A percentile compares a stretch with the other conserved stretches of the same genome.
Conservation (phyloP, 1,140 invertebrate species). For the Tetranychus urticae region DNA sequence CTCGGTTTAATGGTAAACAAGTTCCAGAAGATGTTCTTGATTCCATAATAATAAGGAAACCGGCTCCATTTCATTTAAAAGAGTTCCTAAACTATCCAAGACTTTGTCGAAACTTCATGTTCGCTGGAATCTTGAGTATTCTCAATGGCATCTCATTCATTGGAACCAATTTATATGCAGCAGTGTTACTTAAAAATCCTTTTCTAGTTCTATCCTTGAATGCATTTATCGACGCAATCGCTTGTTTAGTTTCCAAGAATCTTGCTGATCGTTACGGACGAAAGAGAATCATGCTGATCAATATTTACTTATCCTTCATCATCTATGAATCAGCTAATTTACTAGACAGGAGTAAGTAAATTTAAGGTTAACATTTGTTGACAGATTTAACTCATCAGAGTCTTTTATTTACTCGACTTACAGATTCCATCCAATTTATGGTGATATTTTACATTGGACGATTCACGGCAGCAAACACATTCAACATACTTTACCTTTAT, state of each 20-base stretch:
- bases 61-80: not conserved
- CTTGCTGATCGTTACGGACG: constrained; percentile 5
- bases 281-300: not conserved
- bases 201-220: constrained; percentile 4
- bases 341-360: not conserved
- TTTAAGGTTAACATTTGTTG: not conserved
- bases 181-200: constrained; percentile 3
- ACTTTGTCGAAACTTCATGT: not conserved
- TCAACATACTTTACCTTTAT: constrained; percentile 67
- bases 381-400: too few relatives aligned
- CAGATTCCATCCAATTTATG: not conserved
- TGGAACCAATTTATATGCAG: constrained; percentile 6
- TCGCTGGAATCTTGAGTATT: not conserved
- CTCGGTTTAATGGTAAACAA: constrained; percentile 44
- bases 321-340: not conserved
- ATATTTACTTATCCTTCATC: not conserved
- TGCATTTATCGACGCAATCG: constrained; percentile 2
- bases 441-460: constrained; percentile 28
- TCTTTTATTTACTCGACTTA: not conserved
- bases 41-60: not conserved
- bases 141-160: not conserved
- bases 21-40: constrained; percentile 31
- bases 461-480: constrained; percentile 60
- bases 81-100: not conserved
- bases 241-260: not conserved